Conservation (phyloP, 2,113 vertebrate species). For the Trochalopteron elliotii region DNA sequence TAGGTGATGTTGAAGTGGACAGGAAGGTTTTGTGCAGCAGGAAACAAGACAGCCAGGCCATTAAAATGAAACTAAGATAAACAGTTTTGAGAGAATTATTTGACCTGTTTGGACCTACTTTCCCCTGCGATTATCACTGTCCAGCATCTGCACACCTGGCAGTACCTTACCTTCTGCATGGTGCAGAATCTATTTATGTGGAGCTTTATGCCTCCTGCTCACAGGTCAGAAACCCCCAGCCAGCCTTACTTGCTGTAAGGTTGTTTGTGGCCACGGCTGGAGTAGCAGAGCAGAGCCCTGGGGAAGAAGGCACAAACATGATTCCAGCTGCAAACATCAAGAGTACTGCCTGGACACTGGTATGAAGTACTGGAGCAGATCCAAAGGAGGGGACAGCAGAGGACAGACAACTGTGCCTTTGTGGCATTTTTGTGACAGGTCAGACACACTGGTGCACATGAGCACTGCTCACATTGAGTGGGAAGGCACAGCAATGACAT, state of each 20-base stretch:
- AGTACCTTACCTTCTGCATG: not conserved
- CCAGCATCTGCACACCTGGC: not conserved
- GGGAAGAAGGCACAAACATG: not conserved
- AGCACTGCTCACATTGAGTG: not conserved
- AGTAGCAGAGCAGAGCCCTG: not conserved
- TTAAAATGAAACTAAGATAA: not conserved
- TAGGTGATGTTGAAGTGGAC: not conserved
- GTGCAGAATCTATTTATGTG: not conserved
- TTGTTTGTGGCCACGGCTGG: not conserved
- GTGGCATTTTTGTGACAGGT: not conserved
- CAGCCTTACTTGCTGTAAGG: not conserved
- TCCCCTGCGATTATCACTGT: not conserved
- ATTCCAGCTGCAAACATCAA: not conserved
- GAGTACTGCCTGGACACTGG: not conserved
- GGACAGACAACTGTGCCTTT: not conserved
- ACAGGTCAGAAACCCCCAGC: not conserved
- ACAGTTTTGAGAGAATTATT: not conserved
- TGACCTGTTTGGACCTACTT: not conserved
- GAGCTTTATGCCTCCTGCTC: not conserved
- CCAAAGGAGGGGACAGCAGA: not conserved
- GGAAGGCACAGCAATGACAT: not conserved
- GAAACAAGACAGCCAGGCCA: not conserved
- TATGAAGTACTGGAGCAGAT: accelerated
- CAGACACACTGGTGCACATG: not conserved
- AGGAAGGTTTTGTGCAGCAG: not conserved